Evolutionary conservation across 1,140 invertebrate genomes (phyloP).

Genomic region (Periplaneta americana): DNA sequence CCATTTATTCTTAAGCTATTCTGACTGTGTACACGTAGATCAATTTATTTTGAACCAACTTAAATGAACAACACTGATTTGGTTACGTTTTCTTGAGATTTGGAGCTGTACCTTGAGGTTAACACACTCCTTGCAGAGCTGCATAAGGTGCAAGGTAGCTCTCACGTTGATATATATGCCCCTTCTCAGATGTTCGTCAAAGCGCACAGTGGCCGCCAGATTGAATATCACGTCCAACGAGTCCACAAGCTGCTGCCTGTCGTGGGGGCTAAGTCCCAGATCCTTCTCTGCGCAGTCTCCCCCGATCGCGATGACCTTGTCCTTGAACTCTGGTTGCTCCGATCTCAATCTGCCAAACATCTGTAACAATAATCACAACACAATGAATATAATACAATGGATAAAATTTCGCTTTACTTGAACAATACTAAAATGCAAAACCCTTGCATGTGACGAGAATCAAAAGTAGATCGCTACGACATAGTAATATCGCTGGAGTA

Average conservation of each 20-base stretch:
- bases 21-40: too few relatives aligned
- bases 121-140: constrained; percentile 55
- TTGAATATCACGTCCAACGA: constrained; percentile 56
- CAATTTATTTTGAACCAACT: too few relatives aligned
- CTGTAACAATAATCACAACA: constrained; percentile 34
- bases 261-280: constrained; percentile 41
- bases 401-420: too few relatives aligned
- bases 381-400: too few relatives aligned
- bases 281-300: constrained; percentile 61
- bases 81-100: too few relatives aligned
- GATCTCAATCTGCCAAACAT: constrained; percentile 48
- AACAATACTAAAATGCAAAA: too few relatives aligned
- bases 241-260: constrained; percentile 15
- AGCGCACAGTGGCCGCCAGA: constrained; percentile 79
- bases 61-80: too few relatives aligned
- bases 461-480: too few relatives aligned
- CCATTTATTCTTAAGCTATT: too few relatives aligned
- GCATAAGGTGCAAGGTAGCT: too few relatives aligned
- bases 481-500: too few relatives aligned
- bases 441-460: too few relatives aligned
- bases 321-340: constrained; percentile 44
- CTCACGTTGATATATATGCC: constrained; percentile 44
- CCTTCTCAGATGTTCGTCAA: constrained; percentile 74
- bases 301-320: constrained; percentile 54
- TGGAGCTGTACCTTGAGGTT: constrained; percentile 32